Conservation (phyloP, 2,888 invertebrate genomes). For the Aleiodes alternator region DNA sequence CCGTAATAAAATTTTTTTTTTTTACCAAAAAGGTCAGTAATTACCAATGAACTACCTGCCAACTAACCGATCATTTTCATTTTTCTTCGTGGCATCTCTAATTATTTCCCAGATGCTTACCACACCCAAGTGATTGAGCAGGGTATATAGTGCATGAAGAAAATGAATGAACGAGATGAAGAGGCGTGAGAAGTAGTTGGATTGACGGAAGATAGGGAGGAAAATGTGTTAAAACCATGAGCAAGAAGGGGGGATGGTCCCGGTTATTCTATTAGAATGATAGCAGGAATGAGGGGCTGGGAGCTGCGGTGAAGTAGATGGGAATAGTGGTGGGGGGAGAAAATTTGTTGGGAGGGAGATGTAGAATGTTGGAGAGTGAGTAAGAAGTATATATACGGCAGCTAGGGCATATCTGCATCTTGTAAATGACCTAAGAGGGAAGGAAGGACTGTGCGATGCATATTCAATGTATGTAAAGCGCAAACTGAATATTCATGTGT, state of each 20-base stretch:
- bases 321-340: conserved; percentile 23
- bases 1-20: no score
- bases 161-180: conserved; percentile 16
- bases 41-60: no score
- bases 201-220: conserved; percentile 47
- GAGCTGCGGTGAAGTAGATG: not conserved
- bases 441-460: conserved; percentile 72
- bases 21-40: no score
- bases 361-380: conserved; percentile 40
- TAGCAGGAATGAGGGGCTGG: conserved; percentile 34
- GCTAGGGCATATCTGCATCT: conserved; percentile 71
- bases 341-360: conserved; percentile 46
- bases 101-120: not conserved
- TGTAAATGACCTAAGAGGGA: conserved; percentile 74
- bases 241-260: conserved; percentile 49
- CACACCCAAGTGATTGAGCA: conserved; percentile 23
- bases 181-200: conserved; percentile 11
- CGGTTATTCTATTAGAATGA: conserved; percentile 69
- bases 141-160: conserved; percentile 25
- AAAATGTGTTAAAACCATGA: conserved; percentile 62
- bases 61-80: no score
- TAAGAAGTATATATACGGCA: conserved; percentile 48
- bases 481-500: conserved; percentile 73
- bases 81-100: no score
- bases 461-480: conserved; percentile 74